Percentiles rank a stretch among this genome's conserved stretches.
Evolutionary conservation across 1,140 invertebrate species (phyloP).

Genomic region (Scylla paramamosain): DNA sequence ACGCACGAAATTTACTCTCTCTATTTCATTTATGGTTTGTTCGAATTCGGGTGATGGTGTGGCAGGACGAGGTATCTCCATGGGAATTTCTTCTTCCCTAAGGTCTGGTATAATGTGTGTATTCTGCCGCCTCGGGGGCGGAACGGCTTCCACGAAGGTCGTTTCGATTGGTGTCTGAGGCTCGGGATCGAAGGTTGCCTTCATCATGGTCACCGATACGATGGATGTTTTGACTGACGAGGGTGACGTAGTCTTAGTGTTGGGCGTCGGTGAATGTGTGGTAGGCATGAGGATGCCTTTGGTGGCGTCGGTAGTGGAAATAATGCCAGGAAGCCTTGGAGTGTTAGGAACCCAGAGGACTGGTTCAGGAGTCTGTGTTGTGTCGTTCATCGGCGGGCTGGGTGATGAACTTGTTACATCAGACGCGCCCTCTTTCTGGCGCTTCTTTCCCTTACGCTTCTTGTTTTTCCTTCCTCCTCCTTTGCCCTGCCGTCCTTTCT

Average conservation of each 20-base stretch:
- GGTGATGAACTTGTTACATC: not conserved
- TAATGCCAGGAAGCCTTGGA: not conserved
- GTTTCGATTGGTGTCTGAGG: not conserved
- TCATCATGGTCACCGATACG: not conserved
- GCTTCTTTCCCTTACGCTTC: not conserved
- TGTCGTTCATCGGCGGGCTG: too few species aligned
- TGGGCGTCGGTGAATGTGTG: too few species aligned
- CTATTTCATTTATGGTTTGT: slow-evolving; percentile 35
- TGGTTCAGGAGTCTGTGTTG: not conserved
- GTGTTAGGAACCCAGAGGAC: not conserved
- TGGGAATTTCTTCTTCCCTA: not conserved
- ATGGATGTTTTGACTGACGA: slow-evolving; percentile 1
- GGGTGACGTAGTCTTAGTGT: not conserved
- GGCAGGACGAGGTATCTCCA: not conserved
- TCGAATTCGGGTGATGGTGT: not conserved
- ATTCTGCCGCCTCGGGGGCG: not conserved
- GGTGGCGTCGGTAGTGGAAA: not conserved
- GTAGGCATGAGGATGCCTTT: not conserved
- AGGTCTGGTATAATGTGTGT: not conserved
- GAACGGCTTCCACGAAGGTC: not conserved
- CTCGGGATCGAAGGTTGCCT: not conserved
- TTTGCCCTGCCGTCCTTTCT: not conserved
- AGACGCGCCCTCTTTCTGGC: not conserved
- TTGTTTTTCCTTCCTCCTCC: not conserved
- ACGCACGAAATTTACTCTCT: not conserved